These are phyloP conservation scores for Naso thynnoides DNA, from an alignment of 2,797 vertebrate genomes.

Conservation along the genomic window DNA sequence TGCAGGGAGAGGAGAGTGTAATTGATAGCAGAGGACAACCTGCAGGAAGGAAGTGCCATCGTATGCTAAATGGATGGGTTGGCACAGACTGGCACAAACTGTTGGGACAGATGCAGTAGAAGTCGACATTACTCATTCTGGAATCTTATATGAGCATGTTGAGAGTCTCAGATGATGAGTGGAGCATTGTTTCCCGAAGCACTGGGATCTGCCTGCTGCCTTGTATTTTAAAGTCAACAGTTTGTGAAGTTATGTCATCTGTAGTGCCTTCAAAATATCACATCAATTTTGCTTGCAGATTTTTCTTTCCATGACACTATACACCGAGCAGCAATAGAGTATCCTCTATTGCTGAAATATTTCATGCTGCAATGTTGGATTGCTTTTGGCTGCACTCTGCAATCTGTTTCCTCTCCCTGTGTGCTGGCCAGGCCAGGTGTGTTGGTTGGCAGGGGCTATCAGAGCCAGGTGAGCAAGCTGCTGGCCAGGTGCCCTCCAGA, in stretches of 20 bases:
- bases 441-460: constrained; percentile 69
- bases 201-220: constrained; percentile 1
- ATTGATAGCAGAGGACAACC: constrained; percentile 82
- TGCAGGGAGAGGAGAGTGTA: constrained; percentile 72
- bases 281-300: background rate
- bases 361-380: constrained; percentile 34
- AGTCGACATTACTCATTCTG: constrained; percentile 52
- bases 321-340: background rate
- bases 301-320: background rate
- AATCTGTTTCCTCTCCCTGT: constrained; percentile 64
- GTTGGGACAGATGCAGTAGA: constrained; percentile 60
- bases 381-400: constrained; percentile 47
- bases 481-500: constrained; percentile 82
- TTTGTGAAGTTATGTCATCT: background rate
- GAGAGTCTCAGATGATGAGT: constrained; percentile 21
- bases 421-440: constrained; percentile 72
- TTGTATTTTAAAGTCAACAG: constrained; percentile 3
- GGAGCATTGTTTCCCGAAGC: constrained; percentile 12
- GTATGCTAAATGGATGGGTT: constrained; percentile 72
- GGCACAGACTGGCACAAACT: constrained; percentile 63
- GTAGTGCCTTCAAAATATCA: background rate
- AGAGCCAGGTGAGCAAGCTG: constrained; percentile 80
- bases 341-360: constrained; percentile 21
- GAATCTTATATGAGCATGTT: constrained; percentile 28
- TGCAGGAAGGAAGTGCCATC: constrained; percentile 72